phyloP scores from a whole-genome alignment of 2,797 vertebrate species.

The Molossus molossus region DNA sequence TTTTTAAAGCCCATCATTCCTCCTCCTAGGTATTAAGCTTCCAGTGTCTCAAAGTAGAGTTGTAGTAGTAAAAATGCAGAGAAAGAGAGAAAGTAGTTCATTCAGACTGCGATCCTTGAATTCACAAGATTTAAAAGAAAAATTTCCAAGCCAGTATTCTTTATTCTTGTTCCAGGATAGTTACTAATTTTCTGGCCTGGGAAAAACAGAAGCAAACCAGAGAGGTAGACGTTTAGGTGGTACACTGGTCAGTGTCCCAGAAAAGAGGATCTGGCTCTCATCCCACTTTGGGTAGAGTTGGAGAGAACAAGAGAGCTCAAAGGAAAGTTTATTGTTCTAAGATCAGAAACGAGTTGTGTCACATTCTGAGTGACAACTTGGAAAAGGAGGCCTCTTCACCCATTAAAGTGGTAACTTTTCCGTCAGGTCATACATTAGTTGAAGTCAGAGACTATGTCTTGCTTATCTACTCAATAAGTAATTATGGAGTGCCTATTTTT shows the following conservation, averaged over 20 bases:
- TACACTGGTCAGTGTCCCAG: not conserved
- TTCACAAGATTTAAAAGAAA: not conserved
- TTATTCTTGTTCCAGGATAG: not conserved
- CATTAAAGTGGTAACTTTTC: not conserved
- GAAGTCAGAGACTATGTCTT: not conserved
- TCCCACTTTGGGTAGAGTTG: not conserved
- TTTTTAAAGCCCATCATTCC: not conserved
- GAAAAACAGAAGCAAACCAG: not conserved
- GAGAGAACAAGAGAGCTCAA: not conserved
- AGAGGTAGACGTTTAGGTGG: not conserved
- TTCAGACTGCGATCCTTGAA: not conserved
- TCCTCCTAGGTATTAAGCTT: not conserved
- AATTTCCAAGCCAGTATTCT: not conserved
- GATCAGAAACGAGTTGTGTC: not conserved
- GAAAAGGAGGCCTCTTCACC: not conserved
- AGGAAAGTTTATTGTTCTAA: not conserved
- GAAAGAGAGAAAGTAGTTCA: not conserved
- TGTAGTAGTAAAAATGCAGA: not conserved
- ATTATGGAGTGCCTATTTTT: not conserved
- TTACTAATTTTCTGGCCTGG: not conserved
- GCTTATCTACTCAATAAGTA: not conserved
- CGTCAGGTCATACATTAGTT: conserved; percentile 5
- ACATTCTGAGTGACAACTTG: not conserved
- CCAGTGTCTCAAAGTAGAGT: not conserved
- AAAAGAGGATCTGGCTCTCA: not conserved